phyloP scores from a whole-genome alignment of 2,888 invertebrate genomes.

The Andrena hattorfiana region DNA sequence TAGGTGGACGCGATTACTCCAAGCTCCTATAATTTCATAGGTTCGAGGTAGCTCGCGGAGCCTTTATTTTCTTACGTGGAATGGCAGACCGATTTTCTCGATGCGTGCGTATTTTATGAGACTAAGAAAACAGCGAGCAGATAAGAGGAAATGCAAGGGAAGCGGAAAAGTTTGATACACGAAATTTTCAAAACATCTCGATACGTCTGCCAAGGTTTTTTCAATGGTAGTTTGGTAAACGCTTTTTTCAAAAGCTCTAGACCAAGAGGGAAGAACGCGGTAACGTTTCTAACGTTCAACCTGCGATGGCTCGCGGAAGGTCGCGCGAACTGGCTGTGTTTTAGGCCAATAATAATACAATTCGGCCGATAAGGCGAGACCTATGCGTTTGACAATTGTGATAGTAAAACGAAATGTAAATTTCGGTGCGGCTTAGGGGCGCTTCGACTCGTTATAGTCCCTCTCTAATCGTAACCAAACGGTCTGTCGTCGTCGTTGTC shows the following conservation, averaged over 20 bases:
- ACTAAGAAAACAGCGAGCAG: background rate
- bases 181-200: constrained; percentile 1
- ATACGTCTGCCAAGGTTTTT: background rate
- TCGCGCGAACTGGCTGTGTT: constrained; percentile 46
- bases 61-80: background rate
- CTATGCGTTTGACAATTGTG: constrained; percentile 74
- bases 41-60: background rate
- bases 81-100: constrained; percentile 12
- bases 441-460: constrained; percentile 27
- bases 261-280: background rate
- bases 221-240: background rate
- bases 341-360: constrained; percentile 46
- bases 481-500: background rate
- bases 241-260: background rate
- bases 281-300: background rate
- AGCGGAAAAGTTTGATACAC: background rate
- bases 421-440: constrained; percentile 67
- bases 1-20: constrained; percentile 12
- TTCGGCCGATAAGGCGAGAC: constrained; percentile 55
- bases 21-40: constrained; percentile 14
- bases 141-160: background rate
- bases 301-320: constrained; percentile 1
- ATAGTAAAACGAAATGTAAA: constrained; percentile 77
- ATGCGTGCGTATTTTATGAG: constrained; percentile 9
- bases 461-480: constrained; percentile 12